A percentile compares a stretch with the other conserved stretches of the same genome.
phyloP scores from a whole-genome alignment of 2,113 vertebrate genomes.

The Gambusia affinis region DNA sequence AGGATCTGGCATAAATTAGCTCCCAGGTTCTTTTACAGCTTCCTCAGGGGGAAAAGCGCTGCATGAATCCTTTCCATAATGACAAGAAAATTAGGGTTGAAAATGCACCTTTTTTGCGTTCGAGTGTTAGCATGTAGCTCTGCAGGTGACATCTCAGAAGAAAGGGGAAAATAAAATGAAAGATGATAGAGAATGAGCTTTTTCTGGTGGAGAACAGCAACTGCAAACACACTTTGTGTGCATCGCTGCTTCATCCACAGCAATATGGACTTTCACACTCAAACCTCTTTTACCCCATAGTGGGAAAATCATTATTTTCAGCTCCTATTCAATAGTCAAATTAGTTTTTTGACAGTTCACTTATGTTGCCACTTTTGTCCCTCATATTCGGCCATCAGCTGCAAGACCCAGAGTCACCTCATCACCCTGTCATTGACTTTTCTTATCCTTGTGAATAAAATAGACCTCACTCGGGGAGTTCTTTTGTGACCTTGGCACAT shows the following conservation, averaged over 20 bases:
- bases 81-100: slow-evolving; percentile 6
- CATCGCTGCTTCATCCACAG: slow-evolving; percentile 28
- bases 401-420: slow-evolving; percentile 35
- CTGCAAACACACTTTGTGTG: slow-evolving; percentile 11
- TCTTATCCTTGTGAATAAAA: slow-evolving; percentile 22
- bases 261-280: slow-evolving; percentile 27
- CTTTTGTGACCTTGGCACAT: slow-evolving; percentile 13
- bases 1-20: neutral
- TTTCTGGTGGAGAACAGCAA: slow-evolving; percentile 25
- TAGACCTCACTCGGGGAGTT: slow-evolving; percentile 1
- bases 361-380: slow-evolving; percentile 7
- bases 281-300: slow-evolving; percentile 32
- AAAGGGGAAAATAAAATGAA: slow-evolving; percentile 5
- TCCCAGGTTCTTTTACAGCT: neutral
- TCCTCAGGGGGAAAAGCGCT: neutral
- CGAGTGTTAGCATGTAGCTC: neutral
- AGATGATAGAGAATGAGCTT: slow-evolving; percentile 7
- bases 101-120: neutral
- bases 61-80: slow-evolving; percentile 10
- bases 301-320: slow-evolving; percentile 45
- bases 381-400: slow-evolving; percentile 16
- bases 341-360: slow-evolving; percentile 18
- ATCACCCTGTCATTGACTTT: slow-evolving; percentile 21
- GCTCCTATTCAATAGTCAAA: slow-evolving; percentile 40
- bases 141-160: slow-evolving; percentile 11